Conservation (phyloP, 2,797 vertebrate genomes). For the Takifugu ocellatus region DNA sequence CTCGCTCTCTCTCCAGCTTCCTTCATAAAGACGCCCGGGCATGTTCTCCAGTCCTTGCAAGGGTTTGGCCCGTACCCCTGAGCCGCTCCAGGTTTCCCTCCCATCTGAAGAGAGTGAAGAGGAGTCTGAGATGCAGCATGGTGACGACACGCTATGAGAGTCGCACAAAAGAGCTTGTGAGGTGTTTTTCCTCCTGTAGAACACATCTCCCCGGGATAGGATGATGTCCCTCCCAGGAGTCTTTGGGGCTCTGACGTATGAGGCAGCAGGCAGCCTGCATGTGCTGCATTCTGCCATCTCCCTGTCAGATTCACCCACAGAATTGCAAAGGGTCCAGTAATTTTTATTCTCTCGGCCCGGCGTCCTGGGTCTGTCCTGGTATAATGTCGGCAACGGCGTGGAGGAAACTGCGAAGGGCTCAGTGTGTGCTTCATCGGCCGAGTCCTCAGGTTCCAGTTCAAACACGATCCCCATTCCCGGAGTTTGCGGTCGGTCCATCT, state of each 20-base stretch:
- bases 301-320: slow-evolving; percentile 76
- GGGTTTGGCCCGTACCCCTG: slow-evolving; percentile 73
- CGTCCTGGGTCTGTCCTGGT: slow-evolving; percentile 85
- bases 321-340: slow-evolving; percentile 71
- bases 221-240: slow-evolving; percentile 65
- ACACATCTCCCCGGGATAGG: slow-evolving; percentile 31
- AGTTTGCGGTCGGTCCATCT: slow-evolving; percentile 78
- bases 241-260: slow-evolving; percentile 57
- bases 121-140: slow-evolving; percentile 74
- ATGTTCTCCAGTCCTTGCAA: slow-evolving; percentile 78
- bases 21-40: slow-evolving; percentile 51
- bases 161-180: slow-evolving; percentile 39
- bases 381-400: slow-evolving; percentile 55
- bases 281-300: slow-evolving; percentile 53
- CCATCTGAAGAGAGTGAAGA: slow-evolving; percentile 73
- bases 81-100: slow-evolving; percentile 45
- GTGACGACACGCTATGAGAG: slow-evolving; percentile 53
- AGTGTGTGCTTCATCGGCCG: slow-evolving; percentile 49
- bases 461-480: slow-evolving; percentile 76
- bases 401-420: slow-evolving; percentile 22
- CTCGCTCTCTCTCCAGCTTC: slow-evolving; percentile 15
- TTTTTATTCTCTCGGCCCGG: slow-evolving; percentile 80
- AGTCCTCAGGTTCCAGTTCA: slow-evolving; percentile 69
- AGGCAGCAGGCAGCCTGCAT: slow-evolving; percentile 44
- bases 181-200: slow-evolving; percentile 43